Evolutionary conservation across 2,888 invertebrate species (phyloP), one percentile per base, ranked within the genome.

Genomic region (Mechanitis mazaeus): DNA sequence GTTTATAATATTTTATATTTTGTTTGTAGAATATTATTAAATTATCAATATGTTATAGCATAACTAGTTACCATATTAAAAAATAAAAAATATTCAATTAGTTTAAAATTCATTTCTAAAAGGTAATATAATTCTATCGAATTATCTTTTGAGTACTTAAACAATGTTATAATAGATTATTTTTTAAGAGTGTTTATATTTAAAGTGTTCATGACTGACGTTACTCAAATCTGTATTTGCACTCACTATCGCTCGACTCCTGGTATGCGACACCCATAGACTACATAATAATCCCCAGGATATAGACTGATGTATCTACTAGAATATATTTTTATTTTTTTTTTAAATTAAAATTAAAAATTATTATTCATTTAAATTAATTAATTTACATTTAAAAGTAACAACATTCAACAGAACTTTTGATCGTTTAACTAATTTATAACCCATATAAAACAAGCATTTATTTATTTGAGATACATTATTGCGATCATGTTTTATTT

Each of bases 251-350:
- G 75, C 71, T 67, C 64, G 62, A 78, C 84, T 85, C 72, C 84
- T 78, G 88, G 84, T 84, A 86, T 85, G 87, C 79, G 75, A 79
- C 80, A 72, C 70, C 71, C 73, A 73, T 86, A 85, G 86, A 84
- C 84, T 77, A 67, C 67, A 31, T 61, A 54, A 47, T 86, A 85
- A 87, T 85, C 84, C 77, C 68, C 67, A 31, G 60, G 54, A 50
- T 67, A 71, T 73, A 87, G 86, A 81, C 73, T 73, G 67, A 58
- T 57, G 66, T 66, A 71, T 80, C 79, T 80, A 75, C 65, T 77
- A 84, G 83, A 85, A 71, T 65, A 50, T 47, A 33, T 64, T 55
- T 55, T 12, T 11, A 20, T 45, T 45, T 54, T 56, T 35, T 20
- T 20, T 20, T 20, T 20, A 20, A 20, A 20, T 20, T 20, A 20